Evolutionary conservation across 92 coral and sea anemone species (phyloP).

Genomic region (Parazoanthus atlanticus): DNA sequence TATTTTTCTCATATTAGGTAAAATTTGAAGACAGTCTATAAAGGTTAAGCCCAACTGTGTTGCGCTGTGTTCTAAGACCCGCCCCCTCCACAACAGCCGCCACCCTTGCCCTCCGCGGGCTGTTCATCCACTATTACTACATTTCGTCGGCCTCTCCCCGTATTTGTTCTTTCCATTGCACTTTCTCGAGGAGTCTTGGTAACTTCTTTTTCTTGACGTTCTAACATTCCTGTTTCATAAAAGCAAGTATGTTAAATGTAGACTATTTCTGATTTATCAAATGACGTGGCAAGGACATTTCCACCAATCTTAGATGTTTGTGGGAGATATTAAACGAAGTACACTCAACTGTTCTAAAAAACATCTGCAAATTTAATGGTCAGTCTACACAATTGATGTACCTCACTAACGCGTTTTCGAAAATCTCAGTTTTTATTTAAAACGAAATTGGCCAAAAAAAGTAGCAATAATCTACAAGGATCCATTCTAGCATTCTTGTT

Average conservation of each 20-base stretch:
- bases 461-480: too few species aligned
- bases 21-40: slow-evolving; percentile 2
- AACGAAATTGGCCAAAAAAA: too few species aligned
- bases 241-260: neutral
- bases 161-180: slow-evolving; percentile 56
- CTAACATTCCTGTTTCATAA: slow-evolving; percentile 81
- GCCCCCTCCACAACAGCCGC: slow-evolving; percentile 80
- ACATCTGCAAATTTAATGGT: too few species aligned
- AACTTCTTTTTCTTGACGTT: slow-evolving; percentile 73
- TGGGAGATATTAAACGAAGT: too few species aligned
- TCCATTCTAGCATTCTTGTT: too few species aligned
- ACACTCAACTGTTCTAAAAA: too few species aligned
- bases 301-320: neutral
- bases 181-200: slow-evolving; percentile 58
- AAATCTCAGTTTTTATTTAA: too few species aligned
- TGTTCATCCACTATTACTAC: slow-evolving; percentile 97
- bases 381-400: too few species aligned
- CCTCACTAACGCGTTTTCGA: too few species aligned
- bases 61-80: slow-evolving; percentile 27
- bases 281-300: neutral
- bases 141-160: slow-evolving; percentile 72
- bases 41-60: neutral
- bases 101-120: slow-evolving; percentile 66
- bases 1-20: neutral
- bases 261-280: too few species aligned